These are phyloP conservation scores for Alces alces DNA, from an alignment of 2,113 vertebrate genomes.

Conservation along the genomic window DNA sequence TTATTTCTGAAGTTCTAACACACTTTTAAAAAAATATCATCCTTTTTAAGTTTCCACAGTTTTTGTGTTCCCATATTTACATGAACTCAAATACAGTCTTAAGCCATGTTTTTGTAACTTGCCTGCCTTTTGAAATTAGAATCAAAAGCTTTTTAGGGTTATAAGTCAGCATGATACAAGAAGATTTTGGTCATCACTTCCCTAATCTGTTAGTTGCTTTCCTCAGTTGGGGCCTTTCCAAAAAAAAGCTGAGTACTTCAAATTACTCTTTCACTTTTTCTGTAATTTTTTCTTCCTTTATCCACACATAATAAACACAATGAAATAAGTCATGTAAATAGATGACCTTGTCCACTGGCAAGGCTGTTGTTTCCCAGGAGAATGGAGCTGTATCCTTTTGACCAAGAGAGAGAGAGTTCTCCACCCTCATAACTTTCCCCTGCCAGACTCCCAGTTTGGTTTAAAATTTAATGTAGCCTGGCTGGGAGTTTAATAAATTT, in stretches of 20 bases:
- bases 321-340: background rate
- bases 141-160: background rate
- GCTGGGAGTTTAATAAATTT: background rate
- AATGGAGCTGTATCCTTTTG: background rate
- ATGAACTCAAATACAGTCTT: background rate
- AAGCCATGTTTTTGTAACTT: background rate
- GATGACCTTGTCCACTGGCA: background rate
- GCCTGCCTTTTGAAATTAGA: background rate
- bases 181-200: background rate
- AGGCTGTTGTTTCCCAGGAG: background rate
- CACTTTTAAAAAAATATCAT: background rate
- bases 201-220: background rate
- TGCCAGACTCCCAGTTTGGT: background rate
- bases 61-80: background rate
- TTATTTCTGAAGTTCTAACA: background rate
- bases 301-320: background rate
- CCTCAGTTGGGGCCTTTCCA: background rate
- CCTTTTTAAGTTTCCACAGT: background rate
- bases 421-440: background rate
- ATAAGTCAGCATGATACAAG: background rate
- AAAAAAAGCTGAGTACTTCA: background rate
- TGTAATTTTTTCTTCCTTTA: constrained; percentile 11
- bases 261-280: background rate
- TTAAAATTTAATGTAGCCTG: background rate
- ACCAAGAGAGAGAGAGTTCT: background rate